Evolutionary conservation across 2,797 vertebrate genomes (phyloP).

Genomic region (Darevskia nairensis): DNA sequence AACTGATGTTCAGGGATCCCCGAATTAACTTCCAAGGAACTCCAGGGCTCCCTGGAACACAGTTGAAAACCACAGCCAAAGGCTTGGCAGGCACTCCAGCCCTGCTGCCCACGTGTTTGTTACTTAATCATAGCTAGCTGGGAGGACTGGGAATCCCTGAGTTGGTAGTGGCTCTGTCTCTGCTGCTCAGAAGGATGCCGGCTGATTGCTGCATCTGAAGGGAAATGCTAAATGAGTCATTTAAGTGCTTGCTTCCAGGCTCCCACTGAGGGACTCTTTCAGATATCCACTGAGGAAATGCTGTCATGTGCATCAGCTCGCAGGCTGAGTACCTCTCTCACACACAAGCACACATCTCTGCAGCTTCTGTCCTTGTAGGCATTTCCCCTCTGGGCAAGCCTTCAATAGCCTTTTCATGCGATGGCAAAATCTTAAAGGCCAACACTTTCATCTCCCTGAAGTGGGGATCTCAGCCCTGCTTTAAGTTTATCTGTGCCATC

Average conservation of each 20-base stretch:
- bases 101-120: too few relatives aligned
- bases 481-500: too few relatives aligned
- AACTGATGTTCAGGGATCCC: neutral
- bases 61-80: neutral
- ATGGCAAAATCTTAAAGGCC: neutral
- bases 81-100: neutral
- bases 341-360: neutral
- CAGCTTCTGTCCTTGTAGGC: neutral
- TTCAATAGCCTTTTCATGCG: neutral
- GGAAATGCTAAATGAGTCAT: neutral
- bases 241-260: neutral
- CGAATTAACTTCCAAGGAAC: neutral
- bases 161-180: neutral
- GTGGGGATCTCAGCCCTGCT: neutral
- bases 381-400: neutral
- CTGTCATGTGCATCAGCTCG: neutral
- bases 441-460: neutral
- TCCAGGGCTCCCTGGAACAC: neutral
- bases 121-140: neutral
- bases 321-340: neutral
- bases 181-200: neutral
- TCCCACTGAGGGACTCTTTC: neutral
- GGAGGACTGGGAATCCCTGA: neutral
- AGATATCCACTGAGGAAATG: neutral
- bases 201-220: neutral